These are phyloP conservation scores for Sinella curviseta DNA, from an alignment of 1,140 invertebrate species.

Conservation along the genomic window DNA sequence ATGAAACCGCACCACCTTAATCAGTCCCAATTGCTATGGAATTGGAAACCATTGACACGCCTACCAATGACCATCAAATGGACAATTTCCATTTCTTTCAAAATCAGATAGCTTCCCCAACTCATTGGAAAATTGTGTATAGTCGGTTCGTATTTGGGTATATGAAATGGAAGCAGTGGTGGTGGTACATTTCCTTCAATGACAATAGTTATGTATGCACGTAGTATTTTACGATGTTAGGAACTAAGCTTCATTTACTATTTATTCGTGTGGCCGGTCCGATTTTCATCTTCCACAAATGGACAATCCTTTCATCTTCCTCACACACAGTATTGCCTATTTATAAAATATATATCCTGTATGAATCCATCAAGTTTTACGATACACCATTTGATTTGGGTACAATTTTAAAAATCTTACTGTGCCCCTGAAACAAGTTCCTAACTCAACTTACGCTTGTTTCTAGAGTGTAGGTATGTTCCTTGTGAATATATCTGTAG, in stretches of 20 bases:
- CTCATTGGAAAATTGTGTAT: background rate
- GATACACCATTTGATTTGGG: too few relatives aligned
- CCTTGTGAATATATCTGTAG: too few relatives aligned
- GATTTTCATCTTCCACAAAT: conserved; percentile 40
- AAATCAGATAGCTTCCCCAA: background rate
- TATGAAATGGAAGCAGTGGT: background rate
- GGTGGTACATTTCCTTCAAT: background rate
- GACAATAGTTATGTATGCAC: background rate
- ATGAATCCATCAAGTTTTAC: too few relatives aligned
- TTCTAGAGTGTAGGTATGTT: too few relatives aligned
- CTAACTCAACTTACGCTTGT: too few relatives aligned
- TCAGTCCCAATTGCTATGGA: conserved; percentile 50
- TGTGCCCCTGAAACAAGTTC: too few relatives aligned
- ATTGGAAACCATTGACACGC: conserved; percentile 50
- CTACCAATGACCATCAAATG: conserved; percentile 43
- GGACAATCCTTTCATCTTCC: too few relatives aligned
- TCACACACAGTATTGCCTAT: too few relatives aligned
- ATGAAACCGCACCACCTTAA: conserved; percentile 48
- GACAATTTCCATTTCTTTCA: conserved; percentile 5
- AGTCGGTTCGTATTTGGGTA: background rate
- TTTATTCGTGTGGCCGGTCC: background rate
- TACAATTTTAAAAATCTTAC: too few relatives aligned
- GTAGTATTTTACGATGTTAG: background rate
- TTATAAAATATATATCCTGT: too few relatives aligned
- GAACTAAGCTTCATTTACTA: background rate